Evolutionary conservation across 2,888 invertebrate genomes (phyloP).

Genomic region (Lottia scabra): DNA sequence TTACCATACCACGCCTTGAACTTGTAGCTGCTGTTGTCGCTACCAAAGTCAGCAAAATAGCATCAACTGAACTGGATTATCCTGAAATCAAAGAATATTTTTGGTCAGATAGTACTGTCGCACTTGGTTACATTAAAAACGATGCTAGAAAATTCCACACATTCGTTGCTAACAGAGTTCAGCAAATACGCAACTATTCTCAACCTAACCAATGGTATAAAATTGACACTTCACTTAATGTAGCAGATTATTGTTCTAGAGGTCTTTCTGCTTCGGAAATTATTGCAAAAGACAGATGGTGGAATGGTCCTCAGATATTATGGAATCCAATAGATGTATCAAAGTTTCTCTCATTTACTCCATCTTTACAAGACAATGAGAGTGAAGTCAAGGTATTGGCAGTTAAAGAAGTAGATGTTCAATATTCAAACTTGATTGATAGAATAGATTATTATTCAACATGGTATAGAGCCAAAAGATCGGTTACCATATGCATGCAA

Average conservation of each 20-base stretch:
- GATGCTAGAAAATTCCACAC: not conserved
- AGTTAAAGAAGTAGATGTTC: too few species aligned
- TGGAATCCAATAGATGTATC: not conserved
- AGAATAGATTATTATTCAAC: too few species aligned
- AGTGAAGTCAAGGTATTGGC: too few species aligned
- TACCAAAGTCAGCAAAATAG: not conserved
- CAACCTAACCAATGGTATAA: not conserved
- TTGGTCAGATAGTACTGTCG: not conserved
- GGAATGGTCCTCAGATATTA: not conserved
- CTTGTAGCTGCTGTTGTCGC: not conserved
- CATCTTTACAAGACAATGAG: too few species aligned
- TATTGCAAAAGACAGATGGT: not conserved
- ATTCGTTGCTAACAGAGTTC: not conserved
- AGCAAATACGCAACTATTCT: not conserved
- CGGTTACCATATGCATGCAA: too few species aligned
- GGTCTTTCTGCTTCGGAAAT: not conserved
- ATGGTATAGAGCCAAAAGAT: too few species aligned
- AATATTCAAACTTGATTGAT: too few species aligned
- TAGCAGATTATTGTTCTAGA: slow-evolving; percentile 17
- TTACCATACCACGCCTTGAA: not conserved
- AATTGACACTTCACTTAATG: not conserved
- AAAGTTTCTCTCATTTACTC: not conserved
- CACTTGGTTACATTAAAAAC: not conserved
- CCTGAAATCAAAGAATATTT: too few species aligned
- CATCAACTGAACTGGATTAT: not conserved